Conservation (phyloP, 2,113 vertebrate species). For the Craseonycteris thonglongyai region DNA sequence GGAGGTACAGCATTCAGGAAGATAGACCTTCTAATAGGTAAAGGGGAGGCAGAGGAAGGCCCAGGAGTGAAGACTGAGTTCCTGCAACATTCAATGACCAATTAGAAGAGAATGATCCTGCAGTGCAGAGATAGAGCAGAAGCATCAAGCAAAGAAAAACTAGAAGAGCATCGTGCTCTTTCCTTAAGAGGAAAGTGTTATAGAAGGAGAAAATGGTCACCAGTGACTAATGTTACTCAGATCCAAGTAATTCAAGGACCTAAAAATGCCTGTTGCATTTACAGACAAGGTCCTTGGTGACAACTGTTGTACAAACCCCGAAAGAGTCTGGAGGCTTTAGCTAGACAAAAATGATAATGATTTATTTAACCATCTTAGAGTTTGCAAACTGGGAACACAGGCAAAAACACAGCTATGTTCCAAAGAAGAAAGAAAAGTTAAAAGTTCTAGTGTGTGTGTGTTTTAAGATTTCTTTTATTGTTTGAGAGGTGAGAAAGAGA, state of each 20-base stretch:
- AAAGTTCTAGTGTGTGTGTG: too few relatives aligned
- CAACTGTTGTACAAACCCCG: too few relatives aligned
- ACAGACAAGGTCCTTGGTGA: not conserved
- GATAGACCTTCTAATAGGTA: not conserved
- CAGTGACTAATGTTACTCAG: not conserved
- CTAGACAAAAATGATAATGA: too few relatives aligned
- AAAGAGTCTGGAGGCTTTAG: too few relatives aligned
- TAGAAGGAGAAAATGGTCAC: not conserved
- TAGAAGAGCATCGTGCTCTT: not conserved
- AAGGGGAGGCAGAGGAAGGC: not conserved
- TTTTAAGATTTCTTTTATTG: too few relatives aligned
- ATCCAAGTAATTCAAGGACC: not conserved
- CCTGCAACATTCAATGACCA: not conserved
- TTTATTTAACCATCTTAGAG: too few relatives aligned
- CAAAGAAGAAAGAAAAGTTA: too few relatives aligned
- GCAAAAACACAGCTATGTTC: too few relatives aligned
- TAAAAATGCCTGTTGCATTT: not conserved
- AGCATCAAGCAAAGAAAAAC: not conserved
- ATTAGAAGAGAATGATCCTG: not conserved
- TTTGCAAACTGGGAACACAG: too few relatives aligned
- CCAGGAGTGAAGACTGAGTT: not conserved
- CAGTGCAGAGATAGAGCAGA: not conserved
- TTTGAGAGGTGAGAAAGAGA: too few relatives aligned
- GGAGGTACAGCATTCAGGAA: not conserved
- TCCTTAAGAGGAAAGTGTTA: not conserved